A percentile compares a stretch with the other conserved stretches of the same genome.
phyloP scores from a whole-genome alignment of 1,140 invertebrate species.

The Geopemphigus sp. region DNA sequence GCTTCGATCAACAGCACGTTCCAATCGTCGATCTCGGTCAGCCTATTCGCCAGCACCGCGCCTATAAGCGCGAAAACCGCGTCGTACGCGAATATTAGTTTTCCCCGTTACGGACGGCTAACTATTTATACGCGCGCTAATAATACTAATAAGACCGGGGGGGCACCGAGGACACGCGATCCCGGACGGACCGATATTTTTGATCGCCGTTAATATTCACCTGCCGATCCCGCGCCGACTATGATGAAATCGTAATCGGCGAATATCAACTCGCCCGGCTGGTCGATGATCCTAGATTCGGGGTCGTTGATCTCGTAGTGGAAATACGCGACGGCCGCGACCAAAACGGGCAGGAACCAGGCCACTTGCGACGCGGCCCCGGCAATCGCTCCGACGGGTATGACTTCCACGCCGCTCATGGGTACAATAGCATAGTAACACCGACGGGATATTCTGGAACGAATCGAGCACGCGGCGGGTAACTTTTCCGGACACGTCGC shows the following conservation, averaged over 20 bases:
- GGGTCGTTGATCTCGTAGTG: slow-evolving; percentile 76
- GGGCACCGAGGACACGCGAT: too few species aligned
- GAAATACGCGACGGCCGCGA: slow-evolving; percentile 78
- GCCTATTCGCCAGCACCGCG: slow-evolving; percentile 83
- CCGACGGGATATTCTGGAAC: background rate
- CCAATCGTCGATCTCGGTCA: slow-evolving; percentile 77
- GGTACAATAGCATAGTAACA: background rate
- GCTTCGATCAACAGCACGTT: slow-evolving; percentile 84
- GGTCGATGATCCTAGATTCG: slow-evolving; percentile 68
- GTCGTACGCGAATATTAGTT: too few species aligned
- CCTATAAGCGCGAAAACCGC: slow-evolving; percentile 55
- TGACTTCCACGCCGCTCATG: slow-evolving; percentile 59
- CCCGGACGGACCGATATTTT: background rate
- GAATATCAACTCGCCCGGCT: slow-evolving; percentile 64
- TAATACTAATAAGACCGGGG: too few species aligned
- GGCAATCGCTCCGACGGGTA: slow-evolving; percentile 58
- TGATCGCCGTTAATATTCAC: slow-evolving; percentile 56
- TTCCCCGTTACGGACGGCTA: too few species aligned
- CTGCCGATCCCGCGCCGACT: slow-evolving; percentile 92
- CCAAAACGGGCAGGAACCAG: slow-evolving; percentile 75
- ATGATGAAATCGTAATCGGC: slow-evolving; percentile 81
- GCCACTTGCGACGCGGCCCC: slow-evolving; percentile 63
- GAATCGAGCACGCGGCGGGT: background rate
- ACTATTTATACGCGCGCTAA: too few species aligned
- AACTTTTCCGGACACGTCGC: too few species aligned